Evolutionary conservation across 2,888 invertebrate genomes (phyloP), one percentile per base, ranked within the genome.

Genomic region (Apodemia mormo): DNA sequence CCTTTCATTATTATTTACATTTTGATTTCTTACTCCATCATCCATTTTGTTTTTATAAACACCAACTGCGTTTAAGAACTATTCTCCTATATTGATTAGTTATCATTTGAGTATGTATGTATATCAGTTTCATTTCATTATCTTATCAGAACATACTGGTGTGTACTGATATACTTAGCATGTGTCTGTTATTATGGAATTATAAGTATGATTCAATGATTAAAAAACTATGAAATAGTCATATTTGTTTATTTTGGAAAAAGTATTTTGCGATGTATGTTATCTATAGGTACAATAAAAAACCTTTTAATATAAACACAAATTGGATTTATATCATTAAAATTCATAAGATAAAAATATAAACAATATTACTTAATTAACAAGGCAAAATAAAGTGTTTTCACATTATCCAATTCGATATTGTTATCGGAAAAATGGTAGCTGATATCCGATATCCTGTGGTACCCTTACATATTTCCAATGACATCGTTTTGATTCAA

Each of bases 1-100:
- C 68, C 77, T 77, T 22, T 72, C 77, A 61, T 68, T 69, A 70
- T 56, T 52, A 37, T 37, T 67, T 70, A 71, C 73, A 54, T 22
- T 71, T 65, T 45, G 67, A 69, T 66, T 72, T 56, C 30, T 65
- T 6, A 52, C 67, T 72, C 64, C 66, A n/a, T 73, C 67, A 72
- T 37, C 69, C 72, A 77, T 71, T 37, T 52, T 70, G 65, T 33
- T 73, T 49, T 58, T 43, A 43, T 45, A 40, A 68, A 65, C 65
- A 54, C 68, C 45, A 68, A 40, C 56, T 22, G 69, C 58, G 71
- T 67, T 61, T 40, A 65, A 52, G 29, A 68, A 66, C n/a, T 64
- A 9, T 40, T 52, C 65, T 30, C 10, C 52, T 30, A 45, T 71
- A 69, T 71, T 71, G 67, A 71, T 70, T 70, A 71, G 64, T 65